These are phyloP conservation scores for Festucalex cinctus DNA, from an alignment of 2,113 vertebrate genomes.

Conservation along the genomic window DNA sequence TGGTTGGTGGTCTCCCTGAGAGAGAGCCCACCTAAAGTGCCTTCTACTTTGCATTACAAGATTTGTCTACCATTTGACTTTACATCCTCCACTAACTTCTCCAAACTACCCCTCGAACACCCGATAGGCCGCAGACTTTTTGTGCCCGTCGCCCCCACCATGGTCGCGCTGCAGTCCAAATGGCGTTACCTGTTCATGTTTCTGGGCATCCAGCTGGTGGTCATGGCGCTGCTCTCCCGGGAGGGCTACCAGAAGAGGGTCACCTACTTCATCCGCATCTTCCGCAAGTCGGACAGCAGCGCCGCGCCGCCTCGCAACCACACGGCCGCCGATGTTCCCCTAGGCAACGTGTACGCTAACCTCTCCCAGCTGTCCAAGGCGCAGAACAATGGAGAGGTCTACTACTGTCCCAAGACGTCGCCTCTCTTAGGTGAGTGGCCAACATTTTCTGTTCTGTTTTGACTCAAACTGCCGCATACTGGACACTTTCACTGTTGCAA, in stretches of 20 bases:
- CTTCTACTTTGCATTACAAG: constrained; percentile 37
- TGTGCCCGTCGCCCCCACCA: constrained; percentile 21
- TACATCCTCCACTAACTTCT: constrained; percentile 5
- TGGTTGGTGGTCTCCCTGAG: constrained; percentile 9
- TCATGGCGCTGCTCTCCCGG: constrained; percentile 75
- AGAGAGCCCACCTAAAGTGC: constrained; percentile 54
- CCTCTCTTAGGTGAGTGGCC: constrained; percentile 70
- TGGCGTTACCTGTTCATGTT: constrained; percentile 75
- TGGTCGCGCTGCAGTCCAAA: constrained; percentile 67
- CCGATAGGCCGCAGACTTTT: background rate
- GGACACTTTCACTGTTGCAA: too few relatives aligned
- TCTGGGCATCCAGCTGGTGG: constrained; percentile 76
- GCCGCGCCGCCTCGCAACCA: constrained; percentile 38
- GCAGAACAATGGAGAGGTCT: constrained; percentile 51
- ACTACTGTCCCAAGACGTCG: constrained; percentile 72
- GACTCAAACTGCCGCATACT: background rate
- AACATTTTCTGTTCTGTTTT: background rate
- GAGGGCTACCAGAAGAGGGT: constrained; percentile 73
- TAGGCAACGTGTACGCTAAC: constrained; percentile 71
- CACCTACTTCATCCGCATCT: constrained; percentile 74
- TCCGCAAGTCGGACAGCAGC: constrained; percentile 57
- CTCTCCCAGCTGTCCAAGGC: constrained; percentile 60
- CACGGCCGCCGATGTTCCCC: constrained; percentile 1
- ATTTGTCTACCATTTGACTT: background rate
- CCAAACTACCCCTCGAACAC: background rate